Evolutionary conservation across 1,140 invertebrate genomes (phyloP).

Genomic region (Metopolophium dirhodum): DNA sequence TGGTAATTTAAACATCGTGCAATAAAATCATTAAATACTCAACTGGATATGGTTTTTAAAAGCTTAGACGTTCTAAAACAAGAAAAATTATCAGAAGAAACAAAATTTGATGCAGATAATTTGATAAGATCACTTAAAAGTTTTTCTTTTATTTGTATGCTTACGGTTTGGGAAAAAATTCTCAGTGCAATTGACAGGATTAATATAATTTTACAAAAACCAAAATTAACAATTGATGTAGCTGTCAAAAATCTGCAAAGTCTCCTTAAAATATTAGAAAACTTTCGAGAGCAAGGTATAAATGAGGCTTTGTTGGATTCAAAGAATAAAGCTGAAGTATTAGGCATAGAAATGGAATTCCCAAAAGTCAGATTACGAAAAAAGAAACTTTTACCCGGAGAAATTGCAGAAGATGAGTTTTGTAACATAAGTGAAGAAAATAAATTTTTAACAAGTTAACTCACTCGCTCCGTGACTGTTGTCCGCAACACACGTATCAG

Average conservation of each 20-base stretch:
- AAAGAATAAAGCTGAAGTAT: not conserved
- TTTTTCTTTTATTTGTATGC: conserved; percentile 33
- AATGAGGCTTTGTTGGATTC: not conserved
- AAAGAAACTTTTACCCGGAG: not conserved
- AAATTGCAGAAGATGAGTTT: conserved; percentile 23
- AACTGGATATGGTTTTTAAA: conserved; percentile 24
- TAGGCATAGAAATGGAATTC: not conserved
- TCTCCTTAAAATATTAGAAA: conserved; percentile 20
- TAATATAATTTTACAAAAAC: conserved; percentile 52
- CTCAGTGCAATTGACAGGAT: conserved; percentile 14
- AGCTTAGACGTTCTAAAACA: conserved; percentile 29
- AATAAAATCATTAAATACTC: conserved; percentile 14
- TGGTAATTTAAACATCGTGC: conserved; percentile 9
- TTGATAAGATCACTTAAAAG: conserved; percentile 42
- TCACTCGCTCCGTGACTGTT: too few species aligned
- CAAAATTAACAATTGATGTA: conserved; percentile 26
- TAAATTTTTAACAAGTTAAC: too few species aligned
- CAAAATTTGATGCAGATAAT: conserved; percentile 32
- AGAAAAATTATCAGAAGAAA: conserved; percentile 32
- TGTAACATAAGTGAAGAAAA: conserved; percentile 3
- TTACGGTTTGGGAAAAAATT: conserved; percentile 39
- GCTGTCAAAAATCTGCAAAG: conserved; percentile 5
- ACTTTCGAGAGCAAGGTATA: conserved; percentile 30
- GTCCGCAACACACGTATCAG: too few species aligned
- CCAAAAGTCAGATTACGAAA: conserved; percentile 32